Evolutionary conservation across 2,113 vertebrate species (phyloP), one percentile per base, ranked within the genome.

Genomic region (Seriola dumerili): DNA sequence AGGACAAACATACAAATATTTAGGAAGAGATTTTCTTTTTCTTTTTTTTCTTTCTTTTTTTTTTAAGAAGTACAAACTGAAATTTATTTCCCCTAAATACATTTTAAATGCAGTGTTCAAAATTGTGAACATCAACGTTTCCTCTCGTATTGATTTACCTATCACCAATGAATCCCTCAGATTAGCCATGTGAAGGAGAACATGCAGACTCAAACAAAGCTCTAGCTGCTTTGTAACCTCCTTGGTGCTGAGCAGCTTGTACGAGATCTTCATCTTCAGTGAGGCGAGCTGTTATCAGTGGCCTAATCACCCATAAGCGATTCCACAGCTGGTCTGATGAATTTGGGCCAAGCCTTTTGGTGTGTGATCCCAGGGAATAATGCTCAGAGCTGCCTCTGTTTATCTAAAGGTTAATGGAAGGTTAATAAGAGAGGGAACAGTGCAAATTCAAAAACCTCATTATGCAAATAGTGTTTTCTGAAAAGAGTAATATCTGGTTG

Each of bases 391-490:
- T 75, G 79, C 87, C 87, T 74, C 78, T 91, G 89, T 92, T 94
- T 94, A 94, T 93, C 81, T 82, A 92, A 91, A 94, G 93, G 95
- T 94, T 95, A 95, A 95, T 94, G 85, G 90, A 92, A 94, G 94
- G 95, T 95, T 95, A 94, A 95, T 92, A 91, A 87, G 84, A 90
- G 59, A 88, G 86, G 90, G 87, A 92, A 90, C 76, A 23, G 74
- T 52, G 86, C 81, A 90, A 88, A 93, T 83, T 88, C 81, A 85
- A 86, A 90, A 93, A 89, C 73, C 78, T 87, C 86, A 91, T 93
- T 93, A 94, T 92, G 91, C 88, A 92, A 94, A 94, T 88, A 69
- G 55, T 86, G 79, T 92, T 92, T 87, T 70, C 48, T 80, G 59
- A 83, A 76, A 76, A 81, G 72, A 65, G 65, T 84, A 72, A 88